phyloP scores from a whole-genome alignment of 2,888 invertebrate species.

The Noctua fimbriata region DNA sequence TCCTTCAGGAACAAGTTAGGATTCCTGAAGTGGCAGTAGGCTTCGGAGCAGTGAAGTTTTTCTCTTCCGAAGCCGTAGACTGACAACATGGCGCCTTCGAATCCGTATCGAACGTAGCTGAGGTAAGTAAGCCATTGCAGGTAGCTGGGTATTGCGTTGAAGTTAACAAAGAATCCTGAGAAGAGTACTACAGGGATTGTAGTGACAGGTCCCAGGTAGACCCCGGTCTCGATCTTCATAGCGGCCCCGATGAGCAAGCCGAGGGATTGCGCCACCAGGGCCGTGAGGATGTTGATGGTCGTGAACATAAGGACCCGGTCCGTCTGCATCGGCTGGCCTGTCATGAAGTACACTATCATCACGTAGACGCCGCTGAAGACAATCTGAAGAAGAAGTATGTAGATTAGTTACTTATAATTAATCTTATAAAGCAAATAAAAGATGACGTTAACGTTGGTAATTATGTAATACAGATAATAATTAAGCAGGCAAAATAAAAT shows the following conservation, averaged over 20 bases:
- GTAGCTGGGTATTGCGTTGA: conserved; percentile 97
- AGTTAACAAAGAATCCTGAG: conserved; percentile 98
- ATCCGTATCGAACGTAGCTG: conserved; percentile 96
- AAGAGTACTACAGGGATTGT: conserved; percentile 97
- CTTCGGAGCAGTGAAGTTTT: conserved; percentile 94
- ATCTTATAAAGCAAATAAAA: not conserved
- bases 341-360: conserved; percentile 98
- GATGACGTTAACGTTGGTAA: not conserved
- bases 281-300: conserved; percentile 94
- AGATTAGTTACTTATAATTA: not conserved
- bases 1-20: conserved; percentile 96
- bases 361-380: conserved; percentile 96
- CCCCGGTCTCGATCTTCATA: conserved; percentile 95
- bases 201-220: conserved; percentile 96
- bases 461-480: not conserved
- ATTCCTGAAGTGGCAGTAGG: conserved; percentile 95
- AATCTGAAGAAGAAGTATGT: conserved; percentile 90
- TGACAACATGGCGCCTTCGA: conserved; percentile 97
- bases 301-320: conserved; percentile 95
- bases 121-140: conserved; percentile 97
- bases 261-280: conserved; percentile 97
- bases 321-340: conserved; percentile 97
- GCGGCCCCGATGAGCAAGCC: conserved; percentile 98
- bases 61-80: conserved; percentile 97
- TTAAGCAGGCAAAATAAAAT: not conserved